A percentile compares a stretch with the other conserved stretches of the same genome.
Evolutionary conservation across 2,888 invertebrate genomes (phyloP).

Genomic region (Mesorhabditis spiculigera): DNA sequence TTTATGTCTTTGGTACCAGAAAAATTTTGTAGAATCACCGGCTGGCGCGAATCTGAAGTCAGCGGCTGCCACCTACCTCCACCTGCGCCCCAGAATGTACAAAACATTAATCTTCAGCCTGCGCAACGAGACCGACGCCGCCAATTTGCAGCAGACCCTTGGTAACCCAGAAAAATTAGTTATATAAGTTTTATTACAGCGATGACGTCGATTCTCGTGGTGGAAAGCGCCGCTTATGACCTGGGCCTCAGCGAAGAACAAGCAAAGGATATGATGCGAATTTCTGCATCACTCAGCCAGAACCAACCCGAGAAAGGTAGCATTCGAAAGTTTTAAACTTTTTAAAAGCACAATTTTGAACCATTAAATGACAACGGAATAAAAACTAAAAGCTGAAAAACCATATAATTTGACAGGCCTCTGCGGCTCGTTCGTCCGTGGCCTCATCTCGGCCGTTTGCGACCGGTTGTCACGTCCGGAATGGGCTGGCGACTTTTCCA

Average conservation of each 20-base stretch:
- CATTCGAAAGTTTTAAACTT: constrained; percentile 6
- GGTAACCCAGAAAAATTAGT: constrained; percentile 58
- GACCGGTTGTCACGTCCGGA: constrained; percentile 51
- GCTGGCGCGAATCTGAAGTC: constrained; percentile 27
- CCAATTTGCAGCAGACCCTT: constrained; percentile 81
- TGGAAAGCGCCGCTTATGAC: constrained; percentile 41
- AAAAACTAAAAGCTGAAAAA: not conserved
- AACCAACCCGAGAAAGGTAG: constrained; percentile 34
- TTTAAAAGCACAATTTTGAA: constrained; percentile 5
- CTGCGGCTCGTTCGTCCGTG: constrained; percentile 47
- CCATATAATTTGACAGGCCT: constrained; percentile 14
- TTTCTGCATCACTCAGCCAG: constrained; percentile 23
- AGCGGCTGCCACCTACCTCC: constrained; percentile 62
- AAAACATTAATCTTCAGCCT: constrained; percentile 74
- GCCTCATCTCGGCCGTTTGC: constrained; percentile 52
- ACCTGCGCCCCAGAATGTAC: constrained; percentile 73
- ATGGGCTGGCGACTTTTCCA: constrained; percentile 30
- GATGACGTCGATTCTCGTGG: constrained; percentile 39
- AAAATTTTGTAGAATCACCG: constrained; percentile 14
- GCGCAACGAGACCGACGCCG: constrained; percentile 78
- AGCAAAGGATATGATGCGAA: constrained; percentile 30
- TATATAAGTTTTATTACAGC: constrained; percentile 17
- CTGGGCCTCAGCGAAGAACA: constrained; percentile 37
- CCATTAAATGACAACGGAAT: not conserved
- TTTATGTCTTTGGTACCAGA: constrained; percentile 15